These are phyloP conservation scores for Drosophila kuntzei DNA, from an alignment of 2,888 invertebrate species.

Conservation along the genomic window DNA sequence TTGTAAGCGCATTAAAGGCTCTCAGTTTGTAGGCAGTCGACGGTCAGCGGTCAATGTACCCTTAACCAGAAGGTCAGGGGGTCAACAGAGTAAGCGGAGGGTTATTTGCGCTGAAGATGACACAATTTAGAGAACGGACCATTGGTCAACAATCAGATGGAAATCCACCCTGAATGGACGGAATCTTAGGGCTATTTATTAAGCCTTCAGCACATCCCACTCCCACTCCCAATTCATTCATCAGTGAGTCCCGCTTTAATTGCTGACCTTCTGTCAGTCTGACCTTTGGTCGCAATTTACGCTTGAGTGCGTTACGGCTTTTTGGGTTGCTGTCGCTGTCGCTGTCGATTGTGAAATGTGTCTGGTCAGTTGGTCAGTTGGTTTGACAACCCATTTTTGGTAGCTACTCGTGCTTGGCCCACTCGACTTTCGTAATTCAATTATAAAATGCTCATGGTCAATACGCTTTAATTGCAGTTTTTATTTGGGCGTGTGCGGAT, in stretches of 20 bases:
- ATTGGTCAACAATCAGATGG: constrained; percentile 50
- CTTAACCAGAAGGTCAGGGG: constrained; percentile 4
- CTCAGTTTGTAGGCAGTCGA: constrained; percentile 13
- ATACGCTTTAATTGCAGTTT: constrained; percentile 79
- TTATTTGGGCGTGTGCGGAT: constrained; percentile 67
- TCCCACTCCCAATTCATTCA: too few species aligned
- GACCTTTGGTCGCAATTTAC: constrained; percentile 57
- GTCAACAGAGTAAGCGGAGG: constrained; percentile 24
- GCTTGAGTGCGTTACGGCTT: constrained; percentile 42
- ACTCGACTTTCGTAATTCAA: constrained; percentile 65
- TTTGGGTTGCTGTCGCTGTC: constrained; percentile 6
- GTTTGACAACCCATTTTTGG: constrained; percentile 39
- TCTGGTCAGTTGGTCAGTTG: constrained; percentile 22
- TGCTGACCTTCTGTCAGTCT: constrained; percentile 64
- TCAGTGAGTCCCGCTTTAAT: constrained; percentile 58
- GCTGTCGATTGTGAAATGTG: constrained; percentile 25
- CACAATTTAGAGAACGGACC: constrained; percentile 59
- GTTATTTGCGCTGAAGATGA: constrained; percentile 64
- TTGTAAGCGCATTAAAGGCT: constrained; percentile 71
- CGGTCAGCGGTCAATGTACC: constrained; percentile 10
- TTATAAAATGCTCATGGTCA: constrained; percentile 79
- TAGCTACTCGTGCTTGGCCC: constrained; percentile 25
- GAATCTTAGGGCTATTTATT: constrained; percentile 56
- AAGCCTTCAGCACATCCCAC: constrained; percentile 55
- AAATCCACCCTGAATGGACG: constrained; percentile 20